Evolutionary conservation across 2,113 vertebrate species (phyloP), one percentile per base, ranked within the genome.

Genomic region (Melanerpes aurifrons): DNA sequence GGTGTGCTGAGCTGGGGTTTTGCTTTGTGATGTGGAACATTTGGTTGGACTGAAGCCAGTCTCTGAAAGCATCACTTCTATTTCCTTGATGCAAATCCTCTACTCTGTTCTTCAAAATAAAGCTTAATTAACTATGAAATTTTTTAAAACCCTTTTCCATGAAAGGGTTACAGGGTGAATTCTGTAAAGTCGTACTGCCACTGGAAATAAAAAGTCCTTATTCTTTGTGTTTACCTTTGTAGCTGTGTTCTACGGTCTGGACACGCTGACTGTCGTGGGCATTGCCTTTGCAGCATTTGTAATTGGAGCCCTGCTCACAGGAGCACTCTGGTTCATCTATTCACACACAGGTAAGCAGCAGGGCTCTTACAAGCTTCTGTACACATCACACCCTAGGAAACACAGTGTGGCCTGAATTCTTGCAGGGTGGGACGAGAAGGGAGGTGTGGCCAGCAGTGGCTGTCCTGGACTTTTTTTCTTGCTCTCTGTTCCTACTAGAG

Each of bases 281-380:
- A 99, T 99, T 17, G 99, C 99, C 2, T 99, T 99, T 16, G 98
- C 98, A 3, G 99, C 99, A 1, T 99, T 99, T 57, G 97, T 99
- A 18, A 99, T 99, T 1, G 99, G 99, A 31, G 99, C 98, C 19
- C 97, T 99, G 92, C 96, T 99, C 78, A 99, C 98, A 0, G 99
- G 98, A 74, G 99, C 99, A 8, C 97, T 99, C 91, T 99, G 99
- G 99, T 99, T 98, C 76, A 99, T 99, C 98, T 99, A 99, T 95
- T 98, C 99, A 0, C 99, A 98, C 97, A 99, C 99, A 97, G 98
- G 99, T 99, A 86, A 87, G 98, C 82, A 1, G 13, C 20, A 32
- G 48, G 18, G 20, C 18, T 66, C 53, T 13, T 16, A 3, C 35
- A 19, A 31, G 31, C 12, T 48, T 37, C 31, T 2, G 7, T 13